Base-by-base conservation (phyloP, 2,888 invertebrate genomes). In the Macrophya alboannulata region DNA sequence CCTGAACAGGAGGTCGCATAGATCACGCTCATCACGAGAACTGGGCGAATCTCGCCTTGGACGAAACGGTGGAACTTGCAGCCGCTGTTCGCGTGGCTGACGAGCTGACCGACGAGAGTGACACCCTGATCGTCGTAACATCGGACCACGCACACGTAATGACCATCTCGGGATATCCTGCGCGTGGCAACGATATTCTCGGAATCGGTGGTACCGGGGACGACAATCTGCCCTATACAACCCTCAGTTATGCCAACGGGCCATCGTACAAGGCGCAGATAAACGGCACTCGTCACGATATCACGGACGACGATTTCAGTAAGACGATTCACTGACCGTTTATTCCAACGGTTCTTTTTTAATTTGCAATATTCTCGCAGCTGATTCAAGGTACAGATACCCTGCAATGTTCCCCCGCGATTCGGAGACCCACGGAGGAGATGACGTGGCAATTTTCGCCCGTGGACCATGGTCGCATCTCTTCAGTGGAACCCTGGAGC, bases 141-240 rank as follows among this genome's bases (percentile, higher is more conserved):
- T 94, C 97, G 0, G 97, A 97, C 92, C 97, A 97, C 91, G 96
- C 97, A 0, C 97, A 97, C 89, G 96, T 97, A 0, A 96, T 97
- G 96, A 96, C 96, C 0, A 95, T 97, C 48, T 95, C 96, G 81
- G 98, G 98, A 0, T 97, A 98, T 90, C 96, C 97, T 0, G 94
- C 95, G 79, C 94, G 97, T 51, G 95, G 95, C 1, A 95, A 95
- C 85, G 94, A 95, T 87, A 95, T 95, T 21, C 91, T 95, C 9
- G 95, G 95, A 0, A 90, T 94, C 2, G 91, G 91, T n/a, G 91
- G 91, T 0, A 89, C 86, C 25, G 94, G 93, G 0, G 94, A 95
- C n/a, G 95, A 95, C 87, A 92, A 94, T 12, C 90, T 96, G 15
- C 96, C 96, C 0, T 97, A 96, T 90, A 95, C 96, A 6, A 96